Evolutionary conservation across 2,113 vertebrate species (phyloP).

Genomic region (Apodemus sylvaticus): DNA sequence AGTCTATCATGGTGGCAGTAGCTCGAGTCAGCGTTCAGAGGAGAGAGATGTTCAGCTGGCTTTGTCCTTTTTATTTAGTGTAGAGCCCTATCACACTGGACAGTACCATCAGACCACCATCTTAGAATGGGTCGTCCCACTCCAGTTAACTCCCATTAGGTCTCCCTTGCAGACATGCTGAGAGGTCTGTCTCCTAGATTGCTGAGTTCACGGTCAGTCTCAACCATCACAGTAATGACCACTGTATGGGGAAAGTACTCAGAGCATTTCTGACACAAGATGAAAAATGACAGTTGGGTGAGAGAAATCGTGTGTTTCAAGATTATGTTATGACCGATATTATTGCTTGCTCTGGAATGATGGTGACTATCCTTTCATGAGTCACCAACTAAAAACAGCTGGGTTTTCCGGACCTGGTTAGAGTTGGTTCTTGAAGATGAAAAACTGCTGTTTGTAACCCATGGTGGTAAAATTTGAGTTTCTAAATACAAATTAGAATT

Average conservation of each 20-base stretch:
- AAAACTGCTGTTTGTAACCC: not conserved
- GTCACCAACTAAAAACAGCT: not conserved
- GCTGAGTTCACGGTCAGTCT: not conserved
- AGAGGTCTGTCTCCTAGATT: no score
- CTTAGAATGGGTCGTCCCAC: not conserved
- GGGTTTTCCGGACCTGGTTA: not conserved
- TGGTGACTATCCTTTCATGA: not conserved
- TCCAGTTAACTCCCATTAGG: not conserved
- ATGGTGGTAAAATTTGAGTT: not conserved
- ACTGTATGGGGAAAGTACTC: not conserved
- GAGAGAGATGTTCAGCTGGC: not conserved
- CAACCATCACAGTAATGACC: not conserved
- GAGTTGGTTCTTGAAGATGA: not conserved
- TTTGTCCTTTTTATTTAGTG: not conserved
- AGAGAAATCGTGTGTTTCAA: not conserved
- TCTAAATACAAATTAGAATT: not conserved
- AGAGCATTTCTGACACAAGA: not conserved
- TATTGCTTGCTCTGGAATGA: not conserved
- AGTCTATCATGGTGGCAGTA: not conserved
- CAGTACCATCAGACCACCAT: not conserved
- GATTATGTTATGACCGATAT: not conserved
- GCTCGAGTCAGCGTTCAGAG: not conserved
- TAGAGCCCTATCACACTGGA: not conserved
- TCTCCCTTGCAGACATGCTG: not conserved
- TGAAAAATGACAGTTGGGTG: not conserved